phyloP scores from a whole-genome alignment of 1,140 invertebrate species.

The Papilio aristodemus region DNA sequence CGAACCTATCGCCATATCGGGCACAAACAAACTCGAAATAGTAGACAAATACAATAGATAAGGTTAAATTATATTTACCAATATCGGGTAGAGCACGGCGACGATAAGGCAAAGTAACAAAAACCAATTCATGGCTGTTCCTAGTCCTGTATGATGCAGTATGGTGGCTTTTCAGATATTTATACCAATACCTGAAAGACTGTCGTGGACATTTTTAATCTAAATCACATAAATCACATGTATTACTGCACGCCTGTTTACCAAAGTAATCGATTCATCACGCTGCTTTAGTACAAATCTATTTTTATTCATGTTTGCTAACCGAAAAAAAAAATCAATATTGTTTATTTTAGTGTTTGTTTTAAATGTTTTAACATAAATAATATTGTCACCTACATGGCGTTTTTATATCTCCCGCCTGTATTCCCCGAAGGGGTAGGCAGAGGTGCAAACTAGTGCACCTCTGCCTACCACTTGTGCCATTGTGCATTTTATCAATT shows the following conservation, averaged over 20 bases:
- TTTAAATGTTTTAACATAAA: background rate
- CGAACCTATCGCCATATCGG: no score
- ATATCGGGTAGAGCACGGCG: slow-evolving; percentile 21
- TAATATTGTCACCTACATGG: no score
- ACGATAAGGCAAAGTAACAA: slow-evolving; percentile 29
- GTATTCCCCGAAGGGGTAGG: no score
- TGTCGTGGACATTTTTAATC: background rate
- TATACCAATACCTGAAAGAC: background rate
- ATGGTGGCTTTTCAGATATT: background rate
- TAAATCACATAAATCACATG: slow-evolving; percentile 14
- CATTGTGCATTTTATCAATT: background rate
- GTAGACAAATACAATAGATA: background rate
- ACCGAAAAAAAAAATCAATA: background rate
- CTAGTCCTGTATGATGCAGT: background rate
- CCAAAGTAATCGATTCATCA: background rate
- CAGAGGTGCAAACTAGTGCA: background rate
- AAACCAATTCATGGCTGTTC: slow-evolving; percentile 34
- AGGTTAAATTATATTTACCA: slow-evolving; percentile 32
- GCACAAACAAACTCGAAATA: no score
- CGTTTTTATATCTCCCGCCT: background rate
- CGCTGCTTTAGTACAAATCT: background rate
- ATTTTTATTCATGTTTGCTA: background rate
- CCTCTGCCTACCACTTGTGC: no score
- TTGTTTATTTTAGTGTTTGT: background rate
- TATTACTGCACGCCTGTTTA: slow-evolving; percentile 2